Evolutionary conservation across 2,888 invertebrate genomes (phyloP), one percentile per base, ranked within the genome.

Genomic region (Bibio marci): DNA sequence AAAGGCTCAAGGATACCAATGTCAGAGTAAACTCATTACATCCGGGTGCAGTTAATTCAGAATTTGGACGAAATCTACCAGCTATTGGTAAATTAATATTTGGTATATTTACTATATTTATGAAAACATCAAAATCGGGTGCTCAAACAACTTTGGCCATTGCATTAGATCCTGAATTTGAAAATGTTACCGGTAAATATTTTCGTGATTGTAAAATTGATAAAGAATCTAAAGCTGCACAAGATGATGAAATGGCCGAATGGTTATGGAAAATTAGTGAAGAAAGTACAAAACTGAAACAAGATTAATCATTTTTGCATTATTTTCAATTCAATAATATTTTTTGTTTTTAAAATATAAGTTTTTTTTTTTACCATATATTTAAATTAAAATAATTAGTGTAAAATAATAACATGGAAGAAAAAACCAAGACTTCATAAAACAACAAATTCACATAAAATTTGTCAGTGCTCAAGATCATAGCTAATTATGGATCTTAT

Each of bases 31-130:
- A 82, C 56, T 66, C 73, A 40, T 56, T 80, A 1, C 80, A 83
- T 53, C 82, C 82, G 1, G 82, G 82, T 1, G 64, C 80, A 2
- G 75, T 82, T 35, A 66, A 70, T 45, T 86, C 87, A 0, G 83
- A 85, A 48, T 54, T 87, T 6, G 73, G 72, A 2, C 71, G 86
- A n/a, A 69, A 78, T 58, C 50, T 73, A 71, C 58, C 65, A 31
- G n/a, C n/a, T n/a, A 66, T 72, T 49, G 67, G 66, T 43, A 73
- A 68, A 40, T 66, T 7, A 4, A 25, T 31, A n/a, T 30, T 37
- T 12, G 5, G 4, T 7, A 11, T 30, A 18, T 31, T 14, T 22
- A 6, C 11, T 10, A 0, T 22, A 6, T 49, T 61, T 17, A 45
- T 57, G 7, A 61, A 61, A 44, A 52, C 51, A 3, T 40, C 58